These are phyloP conservation scores for Holotrichia oblita DNA, from an alignment of 1,140 invertebrate genomes.

Conservation along the genomic window DNA sequence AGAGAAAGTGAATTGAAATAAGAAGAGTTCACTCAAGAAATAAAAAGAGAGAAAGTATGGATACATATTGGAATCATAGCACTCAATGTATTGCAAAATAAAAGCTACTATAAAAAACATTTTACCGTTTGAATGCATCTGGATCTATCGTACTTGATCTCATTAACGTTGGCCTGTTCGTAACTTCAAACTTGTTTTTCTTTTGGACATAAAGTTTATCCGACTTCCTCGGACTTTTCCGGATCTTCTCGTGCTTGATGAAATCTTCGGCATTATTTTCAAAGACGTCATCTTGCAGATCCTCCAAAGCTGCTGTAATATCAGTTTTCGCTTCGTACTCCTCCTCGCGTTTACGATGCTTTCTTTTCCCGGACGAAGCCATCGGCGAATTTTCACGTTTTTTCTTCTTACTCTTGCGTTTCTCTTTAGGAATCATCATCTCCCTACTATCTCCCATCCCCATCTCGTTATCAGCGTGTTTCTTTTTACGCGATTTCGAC, in stretches of 20 bases:
- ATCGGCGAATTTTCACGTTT: constrained; percentile 56
- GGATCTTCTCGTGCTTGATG: constrained; percentile 52
- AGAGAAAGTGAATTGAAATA: too few relatives aligned
- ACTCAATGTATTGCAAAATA: too few relatives aligned
- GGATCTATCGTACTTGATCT: constrained; percentile 25
- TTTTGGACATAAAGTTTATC: constrained; percentile 59
- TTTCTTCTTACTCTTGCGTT: constrained; percentile 59
- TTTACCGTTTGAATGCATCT: constrained; percentile 10
- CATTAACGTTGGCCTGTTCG: constrained; percentile 15
- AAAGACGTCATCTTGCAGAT: constrained; percentile 61
- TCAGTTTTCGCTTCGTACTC: constrained; percentile 57
- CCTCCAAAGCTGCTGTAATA: constrained; percentile 58
- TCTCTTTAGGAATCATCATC: constrained; percentile 60
- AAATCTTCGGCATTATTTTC: constrained; percentile 55
- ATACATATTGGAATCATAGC: too few relatives aligned
- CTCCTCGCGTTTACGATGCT: constrained; percentile 58
- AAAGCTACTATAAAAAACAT: too few relatives aligned
- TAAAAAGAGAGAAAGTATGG: too few relatives aligned
- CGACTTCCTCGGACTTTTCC: constrained; percentile 54
- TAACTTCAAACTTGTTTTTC: constrained; percentile 57
- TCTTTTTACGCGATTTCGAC: constrained; percentile 56
- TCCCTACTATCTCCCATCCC: constrained; percentile 60
- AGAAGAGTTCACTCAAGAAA: too few relatives aligned
- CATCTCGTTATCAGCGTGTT: constrained; percentile 50
- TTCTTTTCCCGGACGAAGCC: constrained; percentile 50